Conservation (phyloP, 2,113 vertebrate species). For the Clarias batrachus region DNA sequence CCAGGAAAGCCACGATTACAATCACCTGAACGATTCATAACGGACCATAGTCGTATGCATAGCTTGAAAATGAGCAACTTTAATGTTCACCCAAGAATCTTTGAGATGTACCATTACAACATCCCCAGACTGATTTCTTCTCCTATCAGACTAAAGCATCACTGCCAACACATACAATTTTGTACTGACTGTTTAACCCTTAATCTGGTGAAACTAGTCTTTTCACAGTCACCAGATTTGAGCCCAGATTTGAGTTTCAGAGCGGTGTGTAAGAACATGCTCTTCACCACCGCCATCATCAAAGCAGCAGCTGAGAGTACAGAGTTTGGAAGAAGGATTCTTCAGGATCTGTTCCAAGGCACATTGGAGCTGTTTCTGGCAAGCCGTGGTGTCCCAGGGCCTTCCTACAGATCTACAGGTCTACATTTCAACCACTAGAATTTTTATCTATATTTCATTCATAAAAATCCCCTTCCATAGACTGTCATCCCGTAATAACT, state of each 20-base stretch:
- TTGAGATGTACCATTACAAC: not conserved
- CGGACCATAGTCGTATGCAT: no score
- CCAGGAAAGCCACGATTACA: no score
- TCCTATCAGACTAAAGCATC: not conserved
- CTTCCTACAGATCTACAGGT: not conserved
- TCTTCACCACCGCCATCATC: not conserved
- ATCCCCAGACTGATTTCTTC: not conserved
- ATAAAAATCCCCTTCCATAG: constrained; percentile 26
- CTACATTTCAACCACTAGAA: constrained; percentile 18
- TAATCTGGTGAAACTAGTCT: not conserved
- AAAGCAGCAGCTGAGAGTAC: not conserved
- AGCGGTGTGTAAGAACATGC: not conserved
- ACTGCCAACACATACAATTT: not conserved
- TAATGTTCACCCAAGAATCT: not conserved
- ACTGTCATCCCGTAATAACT: constrained; percentile 6
- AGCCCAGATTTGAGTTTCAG: not conserved
- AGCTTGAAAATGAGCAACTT: not conserved
- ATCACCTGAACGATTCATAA: no score
- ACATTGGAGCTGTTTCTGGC: not conserved
- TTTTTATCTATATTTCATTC: constrained; percentile 8
- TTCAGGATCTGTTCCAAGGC: not conserved
- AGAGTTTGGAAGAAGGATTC: not conserved
- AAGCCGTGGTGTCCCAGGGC: not conserved
- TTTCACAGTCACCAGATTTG: not conserved
- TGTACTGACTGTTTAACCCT: not conserved